Percentiles rank a stretch among this genome's conserved stretches.
Conservation (phyloP, 2,888 invertebrate species). For the Cryptocephalus primarius region DNA sequence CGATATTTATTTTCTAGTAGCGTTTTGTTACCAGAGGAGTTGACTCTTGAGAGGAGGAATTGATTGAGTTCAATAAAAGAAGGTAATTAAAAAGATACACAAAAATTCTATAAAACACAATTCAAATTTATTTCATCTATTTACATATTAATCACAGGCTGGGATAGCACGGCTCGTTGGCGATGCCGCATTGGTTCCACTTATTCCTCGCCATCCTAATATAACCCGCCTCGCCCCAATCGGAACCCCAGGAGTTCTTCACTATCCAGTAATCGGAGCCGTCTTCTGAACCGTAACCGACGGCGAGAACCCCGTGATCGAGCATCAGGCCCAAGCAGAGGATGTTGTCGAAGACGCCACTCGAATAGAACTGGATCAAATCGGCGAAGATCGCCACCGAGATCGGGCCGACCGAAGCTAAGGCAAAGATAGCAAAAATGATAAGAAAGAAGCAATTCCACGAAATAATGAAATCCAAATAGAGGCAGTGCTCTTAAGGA, state of each 20-base stretch:
- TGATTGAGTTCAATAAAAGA: too few relatives aligned
- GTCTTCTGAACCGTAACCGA: slow-evolving; percentile 58
- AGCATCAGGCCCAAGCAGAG: slow-evolving; percentile 50
- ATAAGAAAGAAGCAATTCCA: not conserved
- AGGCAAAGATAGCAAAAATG: not conserved
- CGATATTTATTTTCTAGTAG: too few relatives aligned
- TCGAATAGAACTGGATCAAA: slow-evolving; percentile 67
- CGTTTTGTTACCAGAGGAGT: too few relatives aligned
- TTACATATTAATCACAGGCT: not conserved
- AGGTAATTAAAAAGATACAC: too few relatives aligned
- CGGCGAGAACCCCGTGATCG: slow-evolving; percentile 72
- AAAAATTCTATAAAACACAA: too few relatives aligned
- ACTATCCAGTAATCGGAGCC: slow-evolving; percentile 52
- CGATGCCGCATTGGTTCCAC: slow-evolving; percentile 75
- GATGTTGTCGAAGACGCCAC: slow-evolving; percentile 67
- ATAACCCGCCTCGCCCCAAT: slow-evolving; percentile 29
- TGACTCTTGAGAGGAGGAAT: too few relatives aligned
- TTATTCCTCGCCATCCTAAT: slow-evolving; percentile 22
- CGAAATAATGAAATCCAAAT: not conserved
- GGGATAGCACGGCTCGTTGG: slow-evolving; percentile 68
- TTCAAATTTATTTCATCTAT: too few relatives aligned
- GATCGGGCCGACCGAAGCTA: slow-evolving; percentile 48
- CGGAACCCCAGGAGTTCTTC: slow-evolving; percentile 54
- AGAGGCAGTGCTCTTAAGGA: not conserved
- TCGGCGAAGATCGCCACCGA: slow-evolving; percentile 82